Conservation (phyloP, 2,797 vertebrate species). For the Anabas testudineus region DNA sequence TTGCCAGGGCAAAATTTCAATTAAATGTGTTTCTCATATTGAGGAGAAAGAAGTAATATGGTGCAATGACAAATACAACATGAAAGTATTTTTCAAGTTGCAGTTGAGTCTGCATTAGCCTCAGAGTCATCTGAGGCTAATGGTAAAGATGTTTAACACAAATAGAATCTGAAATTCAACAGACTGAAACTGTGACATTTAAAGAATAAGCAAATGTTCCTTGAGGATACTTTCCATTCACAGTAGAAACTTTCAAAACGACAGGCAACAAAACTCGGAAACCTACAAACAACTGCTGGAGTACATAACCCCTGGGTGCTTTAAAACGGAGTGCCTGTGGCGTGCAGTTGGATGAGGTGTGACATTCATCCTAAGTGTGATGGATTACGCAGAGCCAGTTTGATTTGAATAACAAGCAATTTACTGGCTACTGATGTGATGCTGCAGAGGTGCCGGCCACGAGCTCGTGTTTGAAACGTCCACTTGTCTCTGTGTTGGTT, state of each 20-base stretch:
- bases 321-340: conserved; percentile 51
- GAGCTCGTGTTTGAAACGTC: conserved; percentile 32
- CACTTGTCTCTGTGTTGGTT: neutral
- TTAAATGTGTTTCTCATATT: conserved; percentile 27
- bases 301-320: conserved; percentile 40
- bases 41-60: neutral
- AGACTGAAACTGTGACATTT: conserved; percentile 5
- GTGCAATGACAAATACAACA: neutral
- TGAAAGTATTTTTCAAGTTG: conserved; percentile 2
- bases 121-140: neutral
- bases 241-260: conserved; percentile 34
- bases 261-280: conserved; percentile 25
- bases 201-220: conserved; percentile 19
- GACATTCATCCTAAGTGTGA: conserved; percentile 73
- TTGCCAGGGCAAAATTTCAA: conserved; percentile 56
- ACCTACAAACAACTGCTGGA: conserved; percentile 46
- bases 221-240: conserved; percentile 12
- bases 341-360: conserved; percentile 45
- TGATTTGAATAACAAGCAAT: conserved; percentile 69
- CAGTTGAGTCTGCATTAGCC: conserved; percentile 1
- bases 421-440: conserved; percentile 38
- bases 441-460: conserved; percentile 36
- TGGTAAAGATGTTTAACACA: neutral
- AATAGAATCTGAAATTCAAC: neutral
- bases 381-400: conserved; percentile 64